These are phyloP conservation scores for Sanderia malayensis DNA, from an alignment of 30 jellyfish, hydroid and myxozoan genomes.

Conservation along the genomic window DNA sequence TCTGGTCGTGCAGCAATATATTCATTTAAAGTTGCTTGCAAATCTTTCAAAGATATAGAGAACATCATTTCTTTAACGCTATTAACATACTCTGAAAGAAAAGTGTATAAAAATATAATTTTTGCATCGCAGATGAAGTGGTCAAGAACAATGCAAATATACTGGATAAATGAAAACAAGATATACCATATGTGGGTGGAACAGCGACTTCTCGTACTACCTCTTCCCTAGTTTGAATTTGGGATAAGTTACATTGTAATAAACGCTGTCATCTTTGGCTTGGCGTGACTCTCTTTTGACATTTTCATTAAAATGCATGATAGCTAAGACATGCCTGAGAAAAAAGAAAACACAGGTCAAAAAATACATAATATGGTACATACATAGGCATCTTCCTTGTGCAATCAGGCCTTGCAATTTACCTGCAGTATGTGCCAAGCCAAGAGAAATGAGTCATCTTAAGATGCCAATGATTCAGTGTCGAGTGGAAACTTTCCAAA, in stretches of 20 bases:
- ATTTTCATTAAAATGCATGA: not conserved
- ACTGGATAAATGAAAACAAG: too few species aligned
- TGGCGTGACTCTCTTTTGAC: not conserved
- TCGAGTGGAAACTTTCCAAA: too few species aligned
- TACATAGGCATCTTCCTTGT: too few species aligned
- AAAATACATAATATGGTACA: too few species aligned
- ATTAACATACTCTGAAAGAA: not conserved
- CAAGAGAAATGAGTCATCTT: too few species aligned
- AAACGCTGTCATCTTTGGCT: not conserved
- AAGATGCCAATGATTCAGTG: too few species aligned
- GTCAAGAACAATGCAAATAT: too few species aligned
- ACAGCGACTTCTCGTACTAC: not conserved
- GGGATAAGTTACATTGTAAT: not conserved
- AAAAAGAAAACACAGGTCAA: too few species aligned
- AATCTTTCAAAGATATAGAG: not conserved
- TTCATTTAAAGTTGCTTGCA: not conserved
- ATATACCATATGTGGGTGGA: slow-evolving; percentile 9
- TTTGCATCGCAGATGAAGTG: too few species aligned
- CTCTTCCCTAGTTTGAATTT: not conserved
- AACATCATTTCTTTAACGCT: not conserved
- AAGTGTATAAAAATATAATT: too few species aligned
- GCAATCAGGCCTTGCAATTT: too few species aligned
- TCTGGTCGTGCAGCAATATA: not conserved
- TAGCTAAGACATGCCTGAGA: not conserved
- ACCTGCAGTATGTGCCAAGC: too few species aligned